Base-by-base conservation (phyloP, 2,797 vertebrate genomes). In the Acrossocheilus wenchowensis region DNA sequence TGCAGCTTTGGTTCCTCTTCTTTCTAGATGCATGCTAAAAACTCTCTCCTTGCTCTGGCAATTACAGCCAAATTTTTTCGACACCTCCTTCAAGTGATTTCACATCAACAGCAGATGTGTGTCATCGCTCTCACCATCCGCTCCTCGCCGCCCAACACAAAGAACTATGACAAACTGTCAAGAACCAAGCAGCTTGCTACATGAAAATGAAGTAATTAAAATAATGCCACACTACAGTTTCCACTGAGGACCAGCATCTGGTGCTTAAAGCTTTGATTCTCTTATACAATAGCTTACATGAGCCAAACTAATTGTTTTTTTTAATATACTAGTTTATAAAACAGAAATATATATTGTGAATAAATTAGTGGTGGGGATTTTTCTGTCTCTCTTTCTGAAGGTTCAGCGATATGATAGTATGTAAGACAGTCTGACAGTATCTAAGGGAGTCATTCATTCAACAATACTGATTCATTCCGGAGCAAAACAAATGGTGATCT, bases 161-260 rank as follows among this genome's bases (percentile, higher is more conserved):
- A 91, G 81, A 89, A 92, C 86, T 90, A 87, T 80, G 86, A 92
- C 84, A 92, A 92, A 89, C 86, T 88, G 86, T 89, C 91, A 88
- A 78, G 85, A 78, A 88, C 87, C 78, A 73, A 89, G 86, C 87
- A 90, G 84, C 77, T 89, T 87, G 87, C 90, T 90, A 89, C 88
- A 83, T 90, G 87, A 81, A 92, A 93, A 93, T 92, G 14, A 92
- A 89, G 90, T 86, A 87, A 91, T 93, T 93, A 92, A 94, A 94
- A 93, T 91, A 92, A 92, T 88, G 92, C 81, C 81, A 87, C 87
- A 92, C 89, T 90, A 89, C 88, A 89, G 78, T 87, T 91, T 74
- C 82, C 83, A 69, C 88, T 88, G 85, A 90, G 89, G 90, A 88
- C 66, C 85, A 90, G 84, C 83, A 89, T 89, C 88, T 90, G 92